Evolutionary conservation across 35 echinoderm and acorn worm species (phyloP), one percentile per base, ranked within the genome.

Genomic region (Lytechinus pictus): DNA sequence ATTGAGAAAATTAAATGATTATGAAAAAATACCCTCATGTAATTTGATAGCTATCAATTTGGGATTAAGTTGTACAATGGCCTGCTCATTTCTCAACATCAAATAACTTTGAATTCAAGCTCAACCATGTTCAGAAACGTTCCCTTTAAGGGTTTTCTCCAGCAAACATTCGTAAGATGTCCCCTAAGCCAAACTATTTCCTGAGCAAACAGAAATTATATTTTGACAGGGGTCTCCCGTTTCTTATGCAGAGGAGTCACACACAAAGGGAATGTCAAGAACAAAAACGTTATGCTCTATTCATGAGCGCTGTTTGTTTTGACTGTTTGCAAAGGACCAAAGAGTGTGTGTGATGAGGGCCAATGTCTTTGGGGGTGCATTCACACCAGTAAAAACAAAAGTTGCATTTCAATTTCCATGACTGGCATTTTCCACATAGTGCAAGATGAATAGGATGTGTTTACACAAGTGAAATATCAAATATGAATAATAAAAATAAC

Each of bases 201-300:
- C 92, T 93, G 92, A 93, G 53, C 92, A 93, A 93, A 93, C 57
- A 93, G 52, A 93, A 93, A 93, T 93, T 55, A 55, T 93, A 93
- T 93, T 93, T 93, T 93, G 52, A 93, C 92, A 93, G n/a, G 29
- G 29, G 8, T 55, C 92, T 93, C 12, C 28, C 13, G 24, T 93
- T 93, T 93, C 92, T 57, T 27, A 53, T 12, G 28, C 52, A 14
- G 19, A 93, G 92, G 54, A 93, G 21, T 93, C 55, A 55, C 88
- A 54, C 1, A 93, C 92, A 93, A 93, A n/a, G 92, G 66, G 66
- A 79, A 79, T 79, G 66, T 79, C 66, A 79, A 79, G 66, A 79
- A 79, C 66, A 44, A 0, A 79, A 79, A 79, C 66, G 19, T 79
- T 14, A 79, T 79, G 66, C 66, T 79, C 66, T 79, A 79, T 79